Percentiles rank a stretch among this genome's conserved stretches.
phyloP scores from a whole-genome alignment of 2,797 vertebrate genomes.

The Helarctos malayanus region DNA sequence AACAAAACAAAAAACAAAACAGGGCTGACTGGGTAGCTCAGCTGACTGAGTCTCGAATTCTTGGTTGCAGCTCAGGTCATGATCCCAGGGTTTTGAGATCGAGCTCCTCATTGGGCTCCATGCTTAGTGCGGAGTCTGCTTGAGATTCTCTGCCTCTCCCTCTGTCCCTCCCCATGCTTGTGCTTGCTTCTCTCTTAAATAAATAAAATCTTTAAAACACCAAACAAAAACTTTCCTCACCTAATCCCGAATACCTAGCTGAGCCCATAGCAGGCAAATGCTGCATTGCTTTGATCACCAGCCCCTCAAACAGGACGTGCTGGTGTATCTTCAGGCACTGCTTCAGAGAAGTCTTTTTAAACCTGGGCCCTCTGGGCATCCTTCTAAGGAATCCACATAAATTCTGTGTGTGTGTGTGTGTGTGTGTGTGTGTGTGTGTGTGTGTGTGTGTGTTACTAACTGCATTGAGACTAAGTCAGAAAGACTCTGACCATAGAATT shows the following conservation, averaged over 20 bases:
- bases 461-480: neutral
- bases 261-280: neutral
- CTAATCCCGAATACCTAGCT: neutral
- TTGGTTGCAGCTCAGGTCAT: neutral
- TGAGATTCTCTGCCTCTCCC: neutral
- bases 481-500: neutral
- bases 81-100: neutral
- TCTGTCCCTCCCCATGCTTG: neutral
- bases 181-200: neutral
- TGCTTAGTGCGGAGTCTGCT: neutral
- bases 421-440: neutral
- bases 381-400: neutral
- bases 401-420: neutral
- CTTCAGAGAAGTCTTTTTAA: conserved; percentile 54
- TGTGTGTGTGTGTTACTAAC: neutral
- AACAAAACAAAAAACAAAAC: neutral
- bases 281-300: neutral
- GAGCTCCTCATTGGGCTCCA: neutral
- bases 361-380: neutral
- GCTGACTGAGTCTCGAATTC: fast-evolving
- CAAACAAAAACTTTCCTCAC: neutral
- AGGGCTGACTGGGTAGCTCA: neutral
- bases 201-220: neutral
- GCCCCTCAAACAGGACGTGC: neutral
- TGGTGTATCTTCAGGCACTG: neutral